Conservation (phyloP, 2,888 invertebrate species). For the Cheilosia urbana region DNA sequence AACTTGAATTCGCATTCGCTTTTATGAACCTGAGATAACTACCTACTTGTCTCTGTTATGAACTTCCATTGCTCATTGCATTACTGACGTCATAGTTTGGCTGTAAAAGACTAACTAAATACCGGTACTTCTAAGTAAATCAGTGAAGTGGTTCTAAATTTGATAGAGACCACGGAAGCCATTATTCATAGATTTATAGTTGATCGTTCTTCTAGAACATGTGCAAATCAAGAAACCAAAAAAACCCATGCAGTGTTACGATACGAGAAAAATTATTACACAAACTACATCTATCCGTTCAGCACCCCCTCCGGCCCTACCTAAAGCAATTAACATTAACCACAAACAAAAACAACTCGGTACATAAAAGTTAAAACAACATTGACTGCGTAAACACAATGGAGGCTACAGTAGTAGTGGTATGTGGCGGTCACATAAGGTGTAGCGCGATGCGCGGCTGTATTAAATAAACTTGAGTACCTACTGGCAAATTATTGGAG, state of each 20-base stretch:
- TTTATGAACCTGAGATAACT: too few species aligned
- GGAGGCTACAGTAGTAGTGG: too few species aligned
- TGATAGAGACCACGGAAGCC: constrained; percentile 24
- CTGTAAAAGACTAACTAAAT: constrained; percentile 41
- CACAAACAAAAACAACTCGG: constrained; percentile 11
- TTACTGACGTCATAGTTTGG: constrained; percentile 48
- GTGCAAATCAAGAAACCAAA: neutral
- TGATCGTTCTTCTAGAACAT: constrained; percentile 2
- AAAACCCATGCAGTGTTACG: constrained; percentile 20
- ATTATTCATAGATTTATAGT: neutral
- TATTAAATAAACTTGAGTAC: too few species aligned
- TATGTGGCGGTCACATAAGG: too few species aligned
- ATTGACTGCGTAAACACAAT: neutral
- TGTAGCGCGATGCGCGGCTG: too few species aligned
- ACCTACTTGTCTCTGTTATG: too few species aligned
- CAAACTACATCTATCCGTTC: neutral
- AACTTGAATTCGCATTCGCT: too few species aligned
- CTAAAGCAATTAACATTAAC: constrained; percentile 65
- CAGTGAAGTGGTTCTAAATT: neutral
- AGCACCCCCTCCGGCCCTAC: neutral
- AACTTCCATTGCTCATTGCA: too few species aligned
- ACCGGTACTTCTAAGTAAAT: constrained; percentile 24
- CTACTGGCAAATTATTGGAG: too few species aligned
- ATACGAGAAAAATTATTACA: constrained; percentile 2
- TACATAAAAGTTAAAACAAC: constrained; percentile 7